phyloP scores from a whole-genome alignment of 2,113 vertebrate species.

The pig (Sus scrofa) region DNA sequence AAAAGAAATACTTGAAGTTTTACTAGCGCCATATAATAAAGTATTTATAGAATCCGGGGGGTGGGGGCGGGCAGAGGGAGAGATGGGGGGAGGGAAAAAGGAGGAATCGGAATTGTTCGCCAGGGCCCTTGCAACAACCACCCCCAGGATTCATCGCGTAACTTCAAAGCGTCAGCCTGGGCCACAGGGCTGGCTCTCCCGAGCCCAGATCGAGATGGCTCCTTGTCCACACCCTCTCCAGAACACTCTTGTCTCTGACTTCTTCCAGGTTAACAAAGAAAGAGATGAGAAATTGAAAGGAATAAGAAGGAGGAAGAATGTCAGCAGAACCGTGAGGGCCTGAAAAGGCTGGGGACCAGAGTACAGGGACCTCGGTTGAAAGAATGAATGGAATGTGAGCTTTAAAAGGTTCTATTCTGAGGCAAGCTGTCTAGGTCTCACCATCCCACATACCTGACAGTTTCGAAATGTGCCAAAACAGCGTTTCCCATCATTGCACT shows the following conservation, averaged over 20 bases:
- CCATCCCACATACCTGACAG: background rate
- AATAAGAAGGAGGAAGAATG: background rate
- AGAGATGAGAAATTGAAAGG: background rate
- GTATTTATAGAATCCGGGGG: slow-evolving; percentile 91
- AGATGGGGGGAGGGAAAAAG: background rate
- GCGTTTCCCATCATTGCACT: background rate
- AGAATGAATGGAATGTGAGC: slow-evolving; percentile 35
- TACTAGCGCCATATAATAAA: slow-evolving; percentile 92
- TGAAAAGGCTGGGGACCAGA: background rate
- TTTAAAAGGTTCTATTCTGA: slow-evolving; percentile 42
- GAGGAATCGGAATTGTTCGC: slow-evolving; percentile 75
- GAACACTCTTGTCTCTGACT: slow-evolving; percentile 9
- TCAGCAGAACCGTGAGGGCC: background rate
- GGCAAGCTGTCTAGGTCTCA: background rate
- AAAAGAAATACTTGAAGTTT: slow-evolving; percentile 91
- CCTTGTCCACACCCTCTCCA: background rate
- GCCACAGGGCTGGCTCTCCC: background rate
- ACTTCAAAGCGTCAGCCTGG: background rate
- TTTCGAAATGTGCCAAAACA: slow-evolving; percentile 14
- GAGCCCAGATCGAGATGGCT: background rate
- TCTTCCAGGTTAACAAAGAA: slow-evolving; percentile 30
- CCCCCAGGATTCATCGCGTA: background rate
- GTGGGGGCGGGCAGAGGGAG: slow-evolving; percentile 44
- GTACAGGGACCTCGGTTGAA: background rate
- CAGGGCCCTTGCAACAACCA: slow-evolving; percentile 2